A percentile compares a stretch with the other conserved stretches of the same genome.
Evolutionary conservation across 2,888 invertebrate genomes (phyloP).

Genomic region (Stegophylla sp.): DNA sequence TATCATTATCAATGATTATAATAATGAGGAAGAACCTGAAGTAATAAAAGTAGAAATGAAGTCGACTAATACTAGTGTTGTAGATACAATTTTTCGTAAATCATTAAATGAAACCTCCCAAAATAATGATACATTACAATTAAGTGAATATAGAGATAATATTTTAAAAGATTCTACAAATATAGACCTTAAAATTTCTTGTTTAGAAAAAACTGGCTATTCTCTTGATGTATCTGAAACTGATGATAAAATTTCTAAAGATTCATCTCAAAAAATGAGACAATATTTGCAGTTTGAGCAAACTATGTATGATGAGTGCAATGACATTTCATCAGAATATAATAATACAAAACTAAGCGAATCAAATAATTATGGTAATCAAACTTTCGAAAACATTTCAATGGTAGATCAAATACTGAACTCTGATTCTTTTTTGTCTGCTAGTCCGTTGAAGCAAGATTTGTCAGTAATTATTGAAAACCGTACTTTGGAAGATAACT

Average conservation of each 20-base stretch:
- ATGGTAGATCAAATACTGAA: background rate
- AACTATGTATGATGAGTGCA: background rate
- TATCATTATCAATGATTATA: background rate
- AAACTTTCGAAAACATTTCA: background rate
- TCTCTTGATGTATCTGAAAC: background rate
- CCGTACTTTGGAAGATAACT: slow-evolving; percentile 32
- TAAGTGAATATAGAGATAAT: background rate
- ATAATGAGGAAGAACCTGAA: background rate
- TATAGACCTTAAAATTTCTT: background rate
- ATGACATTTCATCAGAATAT: background rate
- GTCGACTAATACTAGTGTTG: background rate
- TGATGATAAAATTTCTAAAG: background rate
- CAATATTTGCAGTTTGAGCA: slow-evolving; percentile 23
- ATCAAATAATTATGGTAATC: background rate
- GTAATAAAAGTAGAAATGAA: background rate
- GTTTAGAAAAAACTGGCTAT: background rate
- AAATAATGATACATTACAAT: background rate
- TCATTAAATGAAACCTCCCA: background rate
- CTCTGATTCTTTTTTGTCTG: background rate
- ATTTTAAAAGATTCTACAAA: background rate
- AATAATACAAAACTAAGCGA: background rate
- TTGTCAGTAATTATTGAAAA: slow-evolving; percentile 47
- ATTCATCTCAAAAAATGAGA: background rate
- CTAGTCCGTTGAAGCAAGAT: background rate
- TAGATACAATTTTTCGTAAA: background rate